Conservation (phyloP, 1,140 invertebrate species). For the Magallana ariakensis region DNA sequence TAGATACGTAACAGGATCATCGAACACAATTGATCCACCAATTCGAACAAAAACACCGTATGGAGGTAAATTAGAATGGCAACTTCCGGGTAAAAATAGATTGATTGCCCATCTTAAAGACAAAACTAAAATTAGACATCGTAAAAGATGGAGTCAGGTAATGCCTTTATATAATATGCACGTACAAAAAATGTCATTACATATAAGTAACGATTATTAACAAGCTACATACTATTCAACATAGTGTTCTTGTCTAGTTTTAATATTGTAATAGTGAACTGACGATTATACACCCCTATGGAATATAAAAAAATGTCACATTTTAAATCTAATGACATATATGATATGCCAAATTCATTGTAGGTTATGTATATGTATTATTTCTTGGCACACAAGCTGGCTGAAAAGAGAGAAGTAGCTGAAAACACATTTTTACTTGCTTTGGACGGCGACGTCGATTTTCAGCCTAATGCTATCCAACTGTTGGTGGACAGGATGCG, state of each 20-base stretch:
- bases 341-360: no score
- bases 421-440: constrained; percentile 82
- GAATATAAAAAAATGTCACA: no score
- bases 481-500: constrained; percentile 82
- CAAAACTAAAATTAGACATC: constrained; percentile 96
- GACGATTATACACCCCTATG: no score
- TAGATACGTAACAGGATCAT: constrained; percentile 51
- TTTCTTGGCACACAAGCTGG: constrained; percentile 73
- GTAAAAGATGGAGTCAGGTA: constrained; percentile 82
- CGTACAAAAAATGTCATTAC: no score
- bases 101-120: constrained; percentile 99
- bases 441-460: constrained; percentile 82
- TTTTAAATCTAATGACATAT: no score
- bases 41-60: background rate
- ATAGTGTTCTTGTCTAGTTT: no score
- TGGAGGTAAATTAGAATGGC: background rate
- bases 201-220: no score
- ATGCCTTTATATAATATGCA: background rate
- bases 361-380: constrained; percentile 99
- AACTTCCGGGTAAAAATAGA: constrained; percentile 87
- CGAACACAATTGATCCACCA: constrained; percentile 70
- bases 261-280: no score
- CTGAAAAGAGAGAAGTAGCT: constrained; percentile 88
- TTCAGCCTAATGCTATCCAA: constrained; percentile 81
- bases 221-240: no score